Evolutionary conservation across 2,888 invertebrate species (phyloP).

Genomic region (Pilophorus perplexus): DNA sequence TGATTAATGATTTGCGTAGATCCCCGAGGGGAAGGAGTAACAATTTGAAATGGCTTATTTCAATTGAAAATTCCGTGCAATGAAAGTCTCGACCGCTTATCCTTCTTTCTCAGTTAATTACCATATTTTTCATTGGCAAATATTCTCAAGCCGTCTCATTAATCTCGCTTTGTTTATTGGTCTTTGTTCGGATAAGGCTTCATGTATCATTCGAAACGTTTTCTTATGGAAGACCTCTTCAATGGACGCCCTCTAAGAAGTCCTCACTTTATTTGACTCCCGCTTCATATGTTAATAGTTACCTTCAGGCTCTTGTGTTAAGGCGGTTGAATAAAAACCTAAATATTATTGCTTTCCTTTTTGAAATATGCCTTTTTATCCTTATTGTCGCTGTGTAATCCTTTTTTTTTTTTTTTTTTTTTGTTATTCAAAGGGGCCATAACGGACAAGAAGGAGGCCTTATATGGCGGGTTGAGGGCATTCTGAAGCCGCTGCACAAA

Average conservation of each 20-base stretch:
- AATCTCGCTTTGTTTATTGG: conserved; percentile 37
- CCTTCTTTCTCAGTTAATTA: conserved; percentile 41
- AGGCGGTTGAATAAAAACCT: conserved; percentile 18
- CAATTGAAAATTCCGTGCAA: conserved; percentile 9
- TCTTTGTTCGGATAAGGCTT: conserved; percentile 16
- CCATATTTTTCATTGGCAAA: conserved; percentile 45
- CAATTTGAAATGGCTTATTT: conserved; percentile 2
- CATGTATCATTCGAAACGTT: conserved; percentile 31
- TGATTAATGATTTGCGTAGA: too few relatives aligned
- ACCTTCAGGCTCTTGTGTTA: conserved; percentile 13
- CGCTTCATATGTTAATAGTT: conserved; percentile 36
- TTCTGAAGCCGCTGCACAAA: not conserved
- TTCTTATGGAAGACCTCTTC: conserved; percentile 27
- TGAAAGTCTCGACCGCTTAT: not conserved
- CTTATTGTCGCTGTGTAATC: not conserved
- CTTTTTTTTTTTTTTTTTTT: not conserved
- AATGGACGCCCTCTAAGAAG: conserved; percentile 16
- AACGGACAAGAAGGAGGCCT: not conserved
- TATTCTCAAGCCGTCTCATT: conserved; percentile 36
- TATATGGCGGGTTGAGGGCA: not conserved
- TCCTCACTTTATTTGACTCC: conserved; percentile 33
- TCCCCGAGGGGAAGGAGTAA: not conserved
- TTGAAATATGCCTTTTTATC: conserved; percentile 19
- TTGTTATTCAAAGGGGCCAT: conserved; percentile 8
- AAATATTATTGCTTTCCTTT: conserved; percentile 31